A percentile compares a stretch with the other conserved stretches of the same genome.
phyloP scores from a whole-genome alignment of 2,888 invertebrate genomes.

The Drosophila koepferae region DNA sequence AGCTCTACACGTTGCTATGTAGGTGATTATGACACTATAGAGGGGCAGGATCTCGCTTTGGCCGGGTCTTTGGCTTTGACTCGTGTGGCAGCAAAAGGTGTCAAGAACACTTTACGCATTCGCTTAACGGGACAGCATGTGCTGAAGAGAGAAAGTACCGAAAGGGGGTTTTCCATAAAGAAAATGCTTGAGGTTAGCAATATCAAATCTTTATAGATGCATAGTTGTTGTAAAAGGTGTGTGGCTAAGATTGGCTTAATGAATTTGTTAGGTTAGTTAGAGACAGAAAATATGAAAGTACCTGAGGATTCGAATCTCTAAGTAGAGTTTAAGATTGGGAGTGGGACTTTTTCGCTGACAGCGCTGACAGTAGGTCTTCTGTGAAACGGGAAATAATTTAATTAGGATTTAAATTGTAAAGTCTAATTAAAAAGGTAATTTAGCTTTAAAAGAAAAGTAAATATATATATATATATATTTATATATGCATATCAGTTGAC shows the following conservation, averaged over 20 bases:
- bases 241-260: slow-evolving; percentile 7
- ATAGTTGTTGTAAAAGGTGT: not conserved
- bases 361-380: slow-evolving; percentile 2
- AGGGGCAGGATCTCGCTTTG: slow-evolving; percentile 45
- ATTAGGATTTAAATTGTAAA: not conserved
- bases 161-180: not conserved
- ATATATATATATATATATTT: not conserved
- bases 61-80: slow-evolving; percentile 27
- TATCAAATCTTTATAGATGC: not conserved
- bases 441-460: not conserved
- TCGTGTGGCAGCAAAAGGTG: slow-evolving; percentile 46
- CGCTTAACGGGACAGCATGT: slow-evolving; percentile 33
- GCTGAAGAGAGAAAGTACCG: not conserved
- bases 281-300: slow-evolving; percentile 30
- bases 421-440: not conserved
- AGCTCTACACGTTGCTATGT: slow-evolving; percentile 36
- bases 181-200: not conserved
- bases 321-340: slow-evolving; percentile 2
- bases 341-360: not conserved
- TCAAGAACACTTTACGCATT: slow-evolving; percentile 56
- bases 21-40: slow-evolving; percentile 78
- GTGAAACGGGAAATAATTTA: not conserved
- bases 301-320: slow-evolving; percentile 17
- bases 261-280: slow-evolving; percentile 32
- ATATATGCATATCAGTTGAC: not conserved